Conservation (phyloP, 30 jellyfish, hydroid and myxozoan genomes). For the Nemopilema nomurai region DNA sequence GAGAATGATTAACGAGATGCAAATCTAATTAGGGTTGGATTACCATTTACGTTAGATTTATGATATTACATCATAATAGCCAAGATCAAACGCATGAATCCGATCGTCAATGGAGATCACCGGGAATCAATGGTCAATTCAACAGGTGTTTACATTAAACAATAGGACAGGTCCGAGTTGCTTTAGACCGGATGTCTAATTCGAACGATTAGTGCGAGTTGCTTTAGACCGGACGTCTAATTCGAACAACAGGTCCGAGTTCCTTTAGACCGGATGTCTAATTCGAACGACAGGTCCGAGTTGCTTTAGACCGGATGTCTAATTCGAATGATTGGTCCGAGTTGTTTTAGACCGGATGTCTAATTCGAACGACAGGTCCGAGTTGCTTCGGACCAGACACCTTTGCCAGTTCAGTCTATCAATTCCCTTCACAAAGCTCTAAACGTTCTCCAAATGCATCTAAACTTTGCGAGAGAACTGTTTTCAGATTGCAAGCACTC, state of each 20-base stretch:
- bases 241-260: conserved; percentile 3
- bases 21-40: conserved; percentile 14
- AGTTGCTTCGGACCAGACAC: not conserved
- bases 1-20: conserved; percentile 4
- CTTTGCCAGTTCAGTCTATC: not conserved
- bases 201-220: not conserved
- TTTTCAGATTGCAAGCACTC: too few species aligned
- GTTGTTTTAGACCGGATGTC: not conserved
- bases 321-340: not conserved
- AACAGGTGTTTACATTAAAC: conserved; percentile 62
- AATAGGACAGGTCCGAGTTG: conserved; percentile 10
- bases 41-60: conserved; percentile 35
- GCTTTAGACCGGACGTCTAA: not conserved
- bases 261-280: not conserved
- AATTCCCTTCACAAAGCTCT: too few species aligned
- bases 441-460: too few species aligned
- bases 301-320: not conserved
- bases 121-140: conserved; percentile 66
- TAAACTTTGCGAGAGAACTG: too few species aligned
- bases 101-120: conserved; percentile 53
- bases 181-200: too few species aligned
- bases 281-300: conserved; percentile 6
- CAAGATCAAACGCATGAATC: conserved; percentile 64
- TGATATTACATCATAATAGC: conserved; percentile 56
- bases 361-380: conserved; percentile 6